A percentile compares a stretch with the other conserved stretches of the same genome.
phyloP scores from a whole-genome alignment of 2,797 vertebrate genomes.

The Anabas testudineus region DNA sequence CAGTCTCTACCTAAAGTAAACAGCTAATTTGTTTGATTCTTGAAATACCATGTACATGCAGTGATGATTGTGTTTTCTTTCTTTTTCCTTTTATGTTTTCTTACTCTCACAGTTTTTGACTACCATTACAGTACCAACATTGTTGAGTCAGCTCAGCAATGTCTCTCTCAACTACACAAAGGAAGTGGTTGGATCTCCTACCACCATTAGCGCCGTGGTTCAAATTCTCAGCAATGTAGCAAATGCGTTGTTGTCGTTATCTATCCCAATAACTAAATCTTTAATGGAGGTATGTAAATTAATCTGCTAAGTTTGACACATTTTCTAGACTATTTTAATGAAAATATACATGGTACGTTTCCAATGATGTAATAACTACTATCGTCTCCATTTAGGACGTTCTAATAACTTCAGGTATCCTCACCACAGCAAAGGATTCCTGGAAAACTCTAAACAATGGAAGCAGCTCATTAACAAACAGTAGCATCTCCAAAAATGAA shows the following conservation, averaged over 20 bases:
- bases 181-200: constrained; percentile 43
- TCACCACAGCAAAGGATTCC: constrained; percentile 49
- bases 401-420: constrained; percentile 76
- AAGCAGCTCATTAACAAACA: not conserved
- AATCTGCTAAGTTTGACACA: accelerated
- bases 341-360: not conserved
- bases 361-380: not conserved
- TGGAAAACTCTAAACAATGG: constrained; percentile 78
- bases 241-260: constrained; percentile 32
- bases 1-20: no score
- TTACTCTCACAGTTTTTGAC: constrained; percentile 51
- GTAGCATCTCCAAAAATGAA: accelerated
- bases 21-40: no score
- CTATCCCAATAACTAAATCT: not conserved
- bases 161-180: accelerated
- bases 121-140: constrained; percentile 36
- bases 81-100: no score
- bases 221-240: constrained; percentile 81
- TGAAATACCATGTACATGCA: no score
- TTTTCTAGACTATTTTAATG: not conserved
- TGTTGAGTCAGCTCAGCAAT: constrained; percentile 53
- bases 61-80: no score
- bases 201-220: constrained; percentile 78
- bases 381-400: constrained; percentile 79
- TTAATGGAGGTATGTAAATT: constrained; percentile 63